Percentiles rank a stretch among this genome's conserved stretches.
These are phyloP conservation scores for Melieria crassipennis DNA, from an alignment of 2,888 invertebrate genomes.

Conservation along the genomic window DNA sequence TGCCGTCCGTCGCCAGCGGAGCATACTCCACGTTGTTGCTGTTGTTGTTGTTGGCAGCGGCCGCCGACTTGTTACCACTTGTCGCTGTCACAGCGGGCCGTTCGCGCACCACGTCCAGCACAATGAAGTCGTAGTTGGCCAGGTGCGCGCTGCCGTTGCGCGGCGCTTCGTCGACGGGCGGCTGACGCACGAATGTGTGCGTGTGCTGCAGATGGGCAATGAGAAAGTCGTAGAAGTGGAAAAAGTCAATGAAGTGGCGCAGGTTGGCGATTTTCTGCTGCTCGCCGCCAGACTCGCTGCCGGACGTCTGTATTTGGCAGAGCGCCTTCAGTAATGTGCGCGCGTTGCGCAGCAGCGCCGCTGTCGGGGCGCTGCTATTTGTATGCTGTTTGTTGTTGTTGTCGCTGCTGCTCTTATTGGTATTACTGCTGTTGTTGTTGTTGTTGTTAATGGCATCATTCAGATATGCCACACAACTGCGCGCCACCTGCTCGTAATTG, in stretches of 20 bases:
- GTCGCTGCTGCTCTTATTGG: conserved; percentile 13
- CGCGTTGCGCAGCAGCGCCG: conserved; percentile 22
- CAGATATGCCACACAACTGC: conserved; percentile 21
- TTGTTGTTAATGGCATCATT: conserved; percentile 1
- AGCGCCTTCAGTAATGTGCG: conserved; percentile 23
- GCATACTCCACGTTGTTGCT: not conserved
- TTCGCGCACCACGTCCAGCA: conserved; percentile 60
- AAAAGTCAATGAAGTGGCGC: conserved; percentile 60
- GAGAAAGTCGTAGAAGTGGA: conserved; percentile 64
- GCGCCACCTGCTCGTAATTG: conserved; percentile 30
- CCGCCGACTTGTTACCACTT: not conserved
- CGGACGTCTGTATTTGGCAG: conserved; percentile 34
- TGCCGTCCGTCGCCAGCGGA: conserved; percentile 20
- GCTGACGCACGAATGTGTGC: conserved; percentile 16
- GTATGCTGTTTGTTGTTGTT: not conserved
- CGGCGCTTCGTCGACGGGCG: not conserved
- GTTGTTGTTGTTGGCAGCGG: conserved; percentile 8
- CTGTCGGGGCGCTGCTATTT: not conserved
- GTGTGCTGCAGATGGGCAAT: conserved; percentile 47
- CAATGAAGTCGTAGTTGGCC: conserved; percentile 64
- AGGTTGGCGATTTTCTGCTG: conserved; percentile 49
- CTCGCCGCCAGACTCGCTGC: conserved; percentile 10
- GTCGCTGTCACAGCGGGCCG: conserved; percentile 35
- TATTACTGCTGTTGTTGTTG: not conserved
- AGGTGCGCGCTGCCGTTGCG: conserved; percentile 31